Conservation (phyloP, 2,797 vertebrate species). For the Urosaurus nigricauda region DNA sequence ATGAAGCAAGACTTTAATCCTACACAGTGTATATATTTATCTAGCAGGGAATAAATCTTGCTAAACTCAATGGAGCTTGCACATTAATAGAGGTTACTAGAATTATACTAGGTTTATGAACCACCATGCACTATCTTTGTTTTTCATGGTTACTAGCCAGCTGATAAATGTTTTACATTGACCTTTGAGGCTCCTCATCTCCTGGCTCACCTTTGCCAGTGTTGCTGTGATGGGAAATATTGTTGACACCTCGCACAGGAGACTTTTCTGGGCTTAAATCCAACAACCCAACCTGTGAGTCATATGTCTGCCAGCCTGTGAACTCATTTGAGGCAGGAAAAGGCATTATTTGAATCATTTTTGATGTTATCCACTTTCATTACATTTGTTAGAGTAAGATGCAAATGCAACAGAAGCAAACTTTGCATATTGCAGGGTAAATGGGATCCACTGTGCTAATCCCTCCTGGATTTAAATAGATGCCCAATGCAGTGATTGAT, state of each 20-base stretch:
- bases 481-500: constrained; percentile 27
- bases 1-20: neutral
- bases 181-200: neutral
- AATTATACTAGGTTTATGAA: neutral
- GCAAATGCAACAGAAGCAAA: neutral
- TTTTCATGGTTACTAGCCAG: neutral
- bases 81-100: neutral
- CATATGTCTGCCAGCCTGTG: neutral
- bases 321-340: too few species aligned
- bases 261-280: neutral
- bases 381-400: neutral
- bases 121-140: neutral
- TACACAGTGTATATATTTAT: neutral
- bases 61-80: too few species aligned
- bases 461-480: rapidly evolving
- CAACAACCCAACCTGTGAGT: neutral
- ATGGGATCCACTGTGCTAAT: rapidly evolving
- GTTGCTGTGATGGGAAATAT: neutral
- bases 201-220: neutral
- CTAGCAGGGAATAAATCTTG: neutral
- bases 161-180: neutral
- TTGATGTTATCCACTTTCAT: neutral
- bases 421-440: constrained; percentile 30
- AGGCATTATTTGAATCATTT: neutral
- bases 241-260: neutral